Percentiles rank a stretch among this genome's conserved stretches.
phyloP scores from a whole-genome alignment of 2,113 vertebrate species.

The Zeus faber region DNA sequence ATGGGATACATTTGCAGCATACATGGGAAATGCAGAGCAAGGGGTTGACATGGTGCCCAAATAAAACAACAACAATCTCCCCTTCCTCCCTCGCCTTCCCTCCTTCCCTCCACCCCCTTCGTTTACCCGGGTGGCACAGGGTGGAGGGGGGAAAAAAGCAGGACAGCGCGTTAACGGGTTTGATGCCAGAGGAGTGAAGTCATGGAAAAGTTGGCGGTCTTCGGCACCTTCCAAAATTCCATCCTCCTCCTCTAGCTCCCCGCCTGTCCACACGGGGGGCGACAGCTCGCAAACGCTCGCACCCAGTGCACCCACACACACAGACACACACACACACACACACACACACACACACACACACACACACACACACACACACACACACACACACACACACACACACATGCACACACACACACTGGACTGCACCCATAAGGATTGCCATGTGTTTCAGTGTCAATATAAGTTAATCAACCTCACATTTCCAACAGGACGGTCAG shows the following conservation, averaged over 20 bases:
- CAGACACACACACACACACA: not conserved
- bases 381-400: not conserved
- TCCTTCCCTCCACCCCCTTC: constrained; percentile 8
- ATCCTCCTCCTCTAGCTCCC: constrained; percentile 9
- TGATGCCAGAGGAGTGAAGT: constrained; percentile 64
- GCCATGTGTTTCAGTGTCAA: constrained; percentile 6
- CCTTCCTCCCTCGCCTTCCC: not conserved
- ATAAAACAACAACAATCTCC: constrained; percentile 41
- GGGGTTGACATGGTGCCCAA: constrained; percentile 44
- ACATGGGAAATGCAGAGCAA: constrained; percentile 54
- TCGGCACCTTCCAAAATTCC: constrained; percentile 20
- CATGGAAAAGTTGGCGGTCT: constrained; percentile 63
- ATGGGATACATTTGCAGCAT: constrained; percentile 56
- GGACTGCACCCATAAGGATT: constrained; percentile 4
- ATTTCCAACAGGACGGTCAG: constrained; percentile 15
- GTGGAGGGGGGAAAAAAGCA: constrained; percentile 41
- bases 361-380: not conserved
- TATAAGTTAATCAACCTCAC: constrained; percentile 15
- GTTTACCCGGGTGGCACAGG: constrained; percentile 12
- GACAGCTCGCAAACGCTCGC: constrained; percentile 20
- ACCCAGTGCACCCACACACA: not conserved
- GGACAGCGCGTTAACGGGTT: constrained; percentile 34
- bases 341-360: not conserved
- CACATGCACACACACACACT: not conserved
- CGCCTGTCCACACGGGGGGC: constrained; percentile 21